Base-by-base conservation (phyloP, 2,888 invertebrate genomes). In the Spatulosminthurus flaviceps region DNA sequence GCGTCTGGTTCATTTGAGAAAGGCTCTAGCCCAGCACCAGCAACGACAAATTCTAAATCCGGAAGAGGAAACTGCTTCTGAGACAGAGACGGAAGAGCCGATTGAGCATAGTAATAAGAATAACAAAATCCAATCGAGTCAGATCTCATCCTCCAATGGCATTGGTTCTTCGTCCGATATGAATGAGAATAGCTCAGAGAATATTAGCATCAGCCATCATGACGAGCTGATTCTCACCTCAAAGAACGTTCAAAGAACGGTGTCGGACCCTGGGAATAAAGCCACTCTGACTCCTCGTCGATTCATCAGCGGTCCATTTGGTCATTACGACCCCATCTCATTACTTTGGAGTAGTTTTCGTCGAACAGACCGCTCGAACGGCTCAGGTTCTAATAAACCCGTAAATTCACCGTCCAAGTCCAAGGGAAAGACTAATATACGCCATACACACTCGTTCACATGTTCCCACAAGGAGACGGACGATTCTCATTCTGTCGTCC, bases 1-100 rank as follows among this genome's bases (percentile, higher is more conserved):
- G 85, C 91, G 93, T 82, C 90, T 84, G 26, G 82, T 86, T 64
- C 84, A 85, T 82, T 81, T 85, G 76, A 79, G 85, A 67, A 82
- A 82, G 80, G 84, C 84, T 5, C 70, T 85, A 13, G 83, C 84
- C 67, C 82, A 84, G 77, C 84, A 85, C 75, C 84, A 84, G 41
- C 81, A 83, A 73, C 79, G 83, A 24, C 80, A 81, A 72, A 22
- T 80, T 41, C 24, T 69, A 24, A 67, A 80, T 69, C 75, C 82
- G 72, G 85, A 84, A 67, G 85, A 85, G 61, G 84, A 84, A 71
- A 79, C 81, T n/a, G 84, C 82, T 0, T 84, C 85, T 11, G 85
- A 85, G 64, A 84, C 85, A 75, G 85, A 85, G 79, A 85, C 85
- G 16, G 85, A 85, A 75, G 85, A 85, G 70, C 79, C 79, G 19